Percentiles rank a stretch among this genome's conserved stretches.
Evolutionary conservation across 2,797 vertebrate genomes (phyloP).

Genomic region (Chloroceryle inda): DNA sequence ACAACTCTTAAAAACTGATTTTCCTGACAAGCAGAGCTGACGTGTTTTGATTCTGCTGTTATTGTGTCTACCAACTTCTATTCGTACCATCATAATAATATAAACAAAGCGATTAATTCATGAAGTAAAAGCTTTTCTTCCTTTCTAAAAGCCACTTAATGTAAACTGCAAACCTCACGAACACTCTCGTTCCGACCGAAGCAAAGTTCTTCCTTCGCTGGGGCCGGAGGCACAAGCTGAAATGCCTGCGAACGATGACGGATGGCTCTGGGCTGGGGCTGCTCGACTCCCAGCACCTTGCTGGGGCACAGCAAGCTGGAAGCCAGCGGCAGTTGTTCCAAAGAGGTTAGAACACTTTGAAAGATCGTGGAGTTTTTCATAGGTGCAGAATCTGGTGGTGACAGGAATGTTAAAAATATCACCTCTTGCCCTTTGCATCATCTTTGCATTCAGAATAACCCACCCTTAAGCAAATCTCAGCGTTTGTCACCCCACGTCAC

Average conservation of each 20-base stretch:
- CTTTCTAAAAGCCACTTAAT: slow-evolving; percentile 61
- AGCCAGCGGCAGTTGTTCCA: background rate
- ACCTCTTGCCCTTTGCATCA: background rate
- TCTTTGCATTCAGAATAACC: background rate
- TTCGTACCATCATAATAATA: slow-evolving; percentile 51
- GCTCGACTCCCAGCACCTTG: background rate
- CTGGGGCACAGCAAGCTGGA: background rate
- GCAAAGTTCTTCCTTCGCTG: background rate
- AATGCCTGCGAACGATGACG: background rate
- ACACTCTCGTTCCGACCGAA: slow-evolving; percentile 21
- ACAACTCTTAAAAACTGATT: slow-evolving; percentile 52
- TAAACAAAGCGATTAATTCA: slow-evolving; percentile 48
- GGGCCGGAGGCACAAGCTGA: background rate
- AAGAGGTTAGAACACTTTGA: background rate
- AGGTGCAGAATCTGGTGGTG: background rate
- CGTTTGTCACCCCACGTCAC: background rate
- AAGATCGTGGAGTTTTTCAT: background rate
- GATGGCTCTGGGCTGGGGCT: background rate
- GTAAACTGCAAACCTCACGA: slow-evolving; percentile 56
- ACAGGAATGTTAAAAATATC: slow-evolving; percentile 1
- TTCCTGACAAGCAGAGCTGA: slow-evolving; percentile 44
- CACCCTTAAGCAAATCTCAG: background rate
- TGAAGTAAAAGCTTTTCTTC: slow-evolving; percentile 68
- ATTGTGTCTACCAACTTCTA: slow-evolving; percentile 41
- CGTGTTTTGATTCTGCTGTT: slow-evolving; percentile 57